Base-by-base conservation (phyloP, 2,797 vertebrate species). In the Gambusia yucatana region DNA sequence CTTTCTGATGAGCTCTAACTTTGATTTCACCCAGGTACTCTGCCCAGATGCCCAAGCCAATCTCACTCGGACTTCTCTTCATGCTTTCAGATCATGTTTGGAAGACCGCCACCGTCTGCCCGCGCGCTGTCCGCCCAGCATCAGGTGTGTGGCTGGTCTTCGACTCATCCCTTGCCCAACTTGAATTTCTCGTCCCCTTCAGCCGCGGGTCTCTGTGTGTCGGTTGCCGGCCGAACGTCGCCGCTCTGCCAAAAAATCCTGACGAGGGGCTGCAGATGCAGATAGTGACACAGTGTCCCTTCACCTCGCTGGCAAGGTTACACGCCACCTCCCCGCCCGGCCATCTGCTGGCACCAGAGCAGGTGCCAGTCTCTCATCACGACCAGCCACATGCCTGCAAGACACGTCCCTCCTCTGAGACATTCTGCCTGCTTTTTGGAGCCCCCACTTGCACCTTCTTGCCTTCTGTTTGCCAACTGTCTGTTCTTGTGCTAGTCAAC, bases 321-420 rank as follows among this genome's bases (percentile, higher is more conserved):
- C 48, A 6, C 7, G 13, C 67, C 25, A 46, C 41, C 41, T 81
- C 82, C 79, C 79, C 10, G 81, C 93, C 92, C 33, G 71, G 86
- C 94, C 95, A 96, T 96, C 95, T 96, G 95, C 85, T 84, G 82
- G 85, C 82, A 89, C 81, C 2, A 74, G 79, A 91, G 91, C 88
- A 92, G 89, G 89, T 95, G 95, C 92, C 94, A 95, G 89, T 95
- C 91, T 92, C 87, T 89, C 89, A 77, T 88, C 81, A 63, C 72
- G 47, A 86, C 77, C 73, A 48, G 72, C 77, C 44, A 39, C 77
- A 82, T 52, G 82, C 79, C 63, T 85, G 76, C 67, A 79, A 87
- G 82, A 88, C 79, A 70, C 16, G 73, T 73, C 72, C 76, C 76
- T 89, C 92, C 78, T 10, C 77, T 41, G 87, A 86, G 88, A 84